These are phyloP conservation scores for Psittacula cyanocephala DNA, from an alignment of 2,113 vertebrate genomes.

Conservation along the genomic window DNA sequence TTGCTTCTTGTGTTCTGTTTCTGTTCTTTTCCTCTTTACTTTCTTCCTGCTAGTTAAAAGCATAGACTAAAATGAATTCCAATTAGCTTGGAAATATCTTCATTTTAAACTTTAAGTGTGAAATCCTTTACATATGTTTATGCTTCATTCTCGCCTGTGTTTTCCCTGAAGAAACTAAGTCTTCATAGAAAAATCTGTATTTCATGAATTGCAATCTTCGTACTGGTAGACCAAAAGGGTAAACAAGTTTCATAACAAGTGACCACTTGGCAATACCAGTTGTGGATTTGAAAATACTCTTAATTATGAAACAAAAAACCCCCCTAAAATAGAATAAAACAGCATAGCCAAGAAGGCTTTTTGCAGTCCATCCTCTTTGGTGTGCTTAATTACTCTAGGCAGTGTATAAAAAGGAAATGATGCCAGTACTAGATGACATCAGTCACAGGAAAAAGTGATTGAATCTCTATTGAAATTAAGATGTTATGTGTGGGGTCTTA, in stretches of 20 bases:
- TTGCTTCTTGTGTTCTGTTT: background rate
- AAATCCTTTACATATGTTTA: conserved; percentile 16
- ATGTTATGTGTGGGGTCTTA: background rate
- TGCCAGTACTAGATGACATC: conserved; percentile 33
- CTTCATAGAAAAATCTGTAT: conserved; percentile 16
- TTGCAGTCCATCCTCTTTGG: conserved; percentile 7
- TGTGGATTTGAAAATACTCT: conserved; percentile 47
- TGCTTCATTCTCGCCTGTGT: background rate
- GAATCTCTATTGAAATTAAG: conserved; percentile 24
- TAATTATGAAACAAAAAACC: conserved; percentile 30
- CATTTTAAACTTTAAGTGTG: background rate
- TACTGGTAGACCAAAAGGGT: conserved; percentile 31
- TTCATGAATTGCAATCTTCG: conserved; percentile 31
- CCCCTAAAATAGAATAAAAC: conserved; percentile 38
- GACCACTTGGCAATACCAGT: conserved; percentile 38
- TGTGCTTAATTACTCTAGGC: conserved; percentile 41
- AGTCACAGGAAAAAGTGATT: conserved; percentile 54
- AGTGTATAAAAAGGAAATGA: conserved; percentile 39
- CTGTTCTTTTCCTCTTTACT: background rate
- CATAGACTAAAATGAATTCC: background rate
- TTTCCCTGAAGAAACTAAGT: conserved; percentile 22
- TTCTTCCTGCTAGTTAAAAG: background rate
- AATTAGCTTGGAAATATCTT: background rate
- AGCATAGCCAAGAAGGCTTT: conserved; percentile 4
- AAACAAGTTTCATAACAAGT: conserved; percentile 62